Percentiles rank a stretch among this genome's conserved stretches.
Conservation (phyloP, 2,797 vertebrate species). For the Paramormyrops hopkinsi region DNA sequence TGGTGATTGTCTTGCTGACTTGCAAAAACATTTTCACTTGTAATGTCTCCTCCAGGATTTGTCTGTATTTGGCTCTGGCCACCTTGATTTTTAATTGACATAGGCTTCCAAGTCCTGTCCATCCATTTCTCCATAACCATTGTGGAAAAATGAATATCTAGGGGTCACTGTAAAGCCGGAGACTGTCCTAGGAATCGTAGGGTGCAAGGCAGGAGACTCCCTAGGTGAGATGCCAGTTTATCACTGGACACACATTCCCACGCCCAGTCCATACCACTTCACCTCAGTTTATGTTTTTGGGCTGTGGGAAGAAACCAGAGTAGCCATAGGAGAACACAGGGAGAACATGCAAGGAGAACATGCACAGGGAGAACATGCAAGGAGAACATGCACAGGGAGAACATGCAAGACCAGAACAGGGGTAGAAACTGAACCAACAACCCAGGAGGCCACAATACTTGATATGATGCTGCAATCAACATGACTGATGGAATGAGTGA, state of each 20-base stretch:
- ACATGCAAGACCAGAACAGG: not conserved
- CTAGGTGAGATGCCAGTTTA: not conserved
- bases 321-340: not conserved
- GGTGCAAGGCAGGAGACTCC: not conserved
- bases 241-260: not conserved
- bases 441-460: not conserved
- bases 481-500: not conserved
- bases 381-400: not conserved
- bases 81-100: not conserved
- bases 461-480: not conserved
- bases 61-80: not conserved
- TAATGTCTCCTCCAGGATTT: not conserved
- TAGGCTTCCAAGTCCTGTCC: not conserved
- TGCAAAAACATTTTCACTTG: not conserved
- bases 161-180: not conserved
- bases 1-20: not conserved
- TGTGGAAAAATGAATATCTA: not conserved
- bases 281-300: not conserved
- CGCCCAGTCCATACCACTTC: not conserved
- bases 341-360: not conserved
- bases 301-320: not conserved
- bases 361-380: not conserved
- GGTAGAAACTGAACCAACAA: not conserved
- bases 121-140: not conserved
- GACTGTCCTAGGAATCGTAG: not conserved